These are phyloP conservation scores for Hydrophis major DNA, from an alignment of 2,797 vertebrate genomes.

Conservation along the genomic window DNA sequence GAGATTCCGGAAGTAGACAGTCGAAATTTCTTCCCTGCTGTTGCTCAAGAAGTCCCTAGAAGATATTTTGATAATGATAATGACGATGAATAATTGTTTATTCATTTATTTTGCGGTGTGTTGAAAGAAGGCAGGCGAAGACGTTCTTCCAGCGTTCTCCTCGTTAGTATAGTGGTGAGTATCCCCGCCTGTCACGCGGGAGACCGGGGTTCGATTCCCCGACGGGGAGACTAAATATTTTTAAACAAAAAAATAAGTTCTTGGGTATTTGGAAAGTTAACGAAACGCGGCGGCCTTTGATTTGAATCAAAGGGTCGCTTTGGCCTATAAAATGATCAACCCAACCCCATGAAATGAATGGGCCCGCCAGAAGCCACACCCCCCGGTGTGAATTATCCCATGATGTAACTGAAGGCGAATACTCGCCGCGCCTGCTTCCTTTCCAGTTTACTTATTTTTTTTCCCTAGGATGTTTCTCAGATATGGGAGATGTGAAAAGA, in stretches of 20 bases:
- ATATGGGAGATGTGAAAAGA: background rate
- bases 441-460: background rate
- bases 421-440: too few relatives aligned
- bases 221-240: conserved; percentile 37
- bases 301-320: background rate
- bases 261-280: too few relatives aligned
- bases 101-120: too few relatives aligned
- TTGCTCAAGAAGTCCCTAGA: background rate
- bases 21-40: background rate
- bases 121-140: background rate
- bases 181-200: conserved; percentile 49
- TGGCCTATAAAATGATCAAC: too few relatives aligned
- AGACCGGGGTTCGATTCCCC: conserved; percentile 61
- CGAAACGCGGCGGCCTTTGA: too few relatives aligned
- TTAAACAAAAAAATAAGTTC: background rate
- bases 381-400: rapidly evolving
- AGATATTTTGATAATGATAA: too few relatives aligned
- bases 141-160: background rate
- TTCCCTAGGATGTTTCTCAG: background rate
- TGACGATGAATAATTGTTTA: rapidly evolving
- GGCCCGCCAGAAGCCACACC: background rate
- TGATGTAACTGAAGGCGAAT: background rate
- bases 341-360: background rate
- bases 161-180: conserved; percentile 61
- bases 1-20: too few relatives aligned